phyloP scores from a whole-genome alignment of 2,113 vertebrate genomes.

The Peromyscus californicus region DNA sequence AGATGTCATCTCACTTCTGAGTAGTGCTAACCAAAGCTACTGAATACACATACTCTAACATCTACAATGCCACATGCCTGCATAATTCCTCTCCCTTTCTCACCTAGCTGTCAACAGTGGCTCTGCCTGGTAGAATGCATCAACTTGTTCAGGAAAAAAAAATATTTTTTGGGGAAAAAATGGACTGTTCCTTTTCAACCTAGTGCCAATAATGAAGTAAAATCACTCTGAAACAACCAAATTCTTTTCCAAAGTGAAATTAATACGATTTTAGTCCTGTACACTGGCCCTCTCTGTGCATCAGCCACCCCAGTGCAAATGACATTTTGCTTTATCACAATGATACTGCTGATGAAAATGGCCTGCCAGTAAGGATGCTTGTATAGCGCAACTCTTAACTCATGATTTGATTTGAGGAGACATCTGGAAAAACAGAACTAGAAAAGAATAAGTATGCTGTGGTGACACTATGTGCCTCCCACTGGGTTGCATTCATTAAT shows the following conservation, averaged over 20 bases:
- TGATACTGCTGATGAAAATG: slow-evolving; percentile 38
- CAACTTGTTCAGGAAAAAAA: slow-evolving; percentile 77
- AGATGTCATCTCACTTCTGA: slow-evolving; percentile 78
- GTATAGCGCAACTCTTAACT: background rate
- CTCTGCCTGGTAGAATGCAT: slow-evolving; percentile 72
- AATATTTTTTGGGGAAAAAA: slow-evolving; percentile 41
- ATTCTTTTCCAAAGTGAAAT: slow-evolving; percentile 54
- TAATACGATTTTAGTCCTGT: background rate
- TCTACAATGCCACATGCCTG: slow-evolving; percentile 78
- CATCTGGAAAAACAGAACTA: background rate
- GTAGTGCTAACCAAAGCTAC: slow-evolving; percentile 68
- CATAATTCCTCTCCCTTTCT: slow-evolving; percentile 74
- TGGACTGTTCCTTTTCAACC: slow-evolving; percentile 50
- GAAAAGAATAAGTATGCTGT: background rate
- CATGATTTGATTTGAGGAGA: slow-evolving; percentile 20
- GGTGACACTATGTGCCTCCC: background rate
- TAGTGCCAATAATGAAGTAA: slow-evolving; percentile 38
- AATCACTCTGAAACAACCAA: slow-evolving; percentile 42
- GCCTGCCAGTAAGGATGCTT: background rate
- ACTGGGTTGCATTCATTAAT: background rate
- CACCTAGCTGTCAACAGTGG: slow-evolving; percentile 76
- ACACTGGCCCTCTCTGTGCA: background rate
- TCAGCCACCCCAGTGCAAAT: background rate
- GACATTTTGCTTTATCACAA: slow-evolving; percentile 20
- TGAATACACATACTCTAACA: slow-evolving; percentile 80